Evolutionary conservation across 2,113 vertebrate species (phyloP).

Genomic region (Toxotes chatareus): DNA sequence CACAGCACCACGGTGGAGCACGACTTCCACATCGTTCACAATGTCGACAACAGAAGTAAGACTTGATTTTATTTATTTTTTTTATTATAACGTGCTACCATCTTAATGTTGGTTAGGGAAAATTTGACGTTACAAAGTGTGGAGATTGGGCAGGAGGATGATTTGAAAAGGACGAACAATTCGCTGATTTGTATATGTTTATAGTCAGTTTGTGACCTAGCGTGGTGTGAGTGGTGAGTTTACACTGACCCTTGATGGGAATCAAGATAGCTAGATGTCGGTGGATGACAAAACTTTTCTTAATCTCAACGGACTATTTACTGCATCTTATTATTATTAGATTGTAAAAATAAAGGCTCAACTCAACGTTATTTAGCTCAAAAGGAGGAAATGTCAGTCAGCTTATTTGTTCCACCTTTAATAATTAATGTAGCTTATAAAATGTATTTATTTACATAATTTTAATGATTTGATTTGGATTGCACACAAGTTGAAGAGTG

Average conservation of each 20-base stretch:
- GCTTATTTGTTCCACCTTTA: background rate
- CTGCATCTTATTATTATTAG: background rate
- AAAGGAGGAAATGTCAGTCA: background rate
- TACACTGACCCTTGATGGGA: background rate
- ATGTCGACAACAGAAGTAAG: slow-evolving; percentile 94
- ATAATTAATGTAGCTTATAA: background rate
- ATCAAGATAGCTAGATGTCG: background rate
- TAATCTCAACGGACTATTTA: background rate
- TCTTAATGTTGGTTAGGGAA: background rate
- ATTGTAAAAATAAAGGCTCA: background rate
- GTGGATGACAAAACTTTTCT: background rate
- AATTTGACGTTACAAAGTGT: background rate
- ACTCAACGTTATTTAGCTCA: background rate
- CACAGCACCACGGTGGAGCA: slow-evolving; percentile 88
- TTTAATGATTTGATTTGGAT: background rate
- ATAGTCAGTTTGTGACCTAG: background rate
- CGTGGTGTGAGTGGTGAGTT: background rate
- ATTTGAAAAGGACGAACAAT: background rate
- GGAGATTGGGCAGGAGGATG: background rate
- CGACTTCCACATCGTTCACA: slow-evolving; percentile 89
- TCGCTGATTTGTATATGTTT: too few relatives aligned
- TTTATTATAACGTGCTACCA: background rate
- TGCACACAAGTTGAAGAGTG: background rate
- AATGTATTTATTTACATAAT: background rate
- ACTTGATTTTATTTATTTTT: background rate